A percentile compares a stretch with the other conserved stretches of the same genome.
Evolutionary conservation across 2,113 vertebrate genomes (phyloP).

Genomic region (Channa maculata): DNA sequence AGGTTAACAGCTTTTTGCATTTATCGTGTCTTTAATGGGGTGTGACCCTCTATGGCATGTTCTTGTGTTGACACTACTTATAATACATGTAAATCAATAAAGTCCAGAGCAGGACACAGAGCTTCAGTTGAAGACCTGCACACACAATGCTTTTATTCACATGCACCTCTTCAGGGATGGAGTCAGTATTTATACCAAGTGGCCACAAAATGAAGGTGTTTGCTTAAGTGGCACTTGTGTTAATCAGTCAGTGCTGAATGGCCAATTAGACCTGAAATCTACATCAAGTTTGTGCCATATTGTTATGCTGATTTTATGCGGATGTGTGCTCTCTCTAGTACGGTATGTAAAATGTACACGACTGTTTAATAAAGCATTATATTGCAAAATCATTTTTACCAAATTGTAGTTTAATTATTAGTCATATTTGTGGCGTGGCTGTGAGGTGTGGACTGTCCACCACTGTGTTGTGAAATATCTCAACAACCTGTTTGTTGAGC

Average conservation of each 20-base stretch:
- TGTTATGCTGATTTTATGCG: conserved; percentile 32
- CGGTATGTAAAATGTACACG: too few species aligned
- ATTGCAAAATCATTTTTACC: too few species aligned
- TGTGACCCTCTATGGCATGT: neutral
- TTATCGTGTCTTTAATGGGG: neutral
- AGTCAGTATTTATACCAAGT: conserved; percentile 59
- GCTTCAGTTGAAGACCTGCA: neutral
- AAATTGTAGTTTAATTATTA: too few species aligned
- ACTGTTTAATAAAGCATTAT: too few species aligned
- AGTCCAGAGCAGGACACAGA: too few species aligned
- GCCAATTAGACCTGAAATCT: conserved; percentile 40
- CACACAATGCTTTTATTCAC: conserved; percentile 25
- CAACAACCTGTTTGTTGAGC: too few species aligned
- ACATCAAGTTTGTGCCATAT: conserved; percentile 9
- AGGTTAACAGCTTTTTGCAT: conserved; percentile 6
- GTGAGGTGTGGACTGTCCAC: too few species aligned
- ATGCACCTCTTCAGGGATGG: conserved; percentile 18
- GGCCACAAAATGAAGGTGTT: conserved; percentile 44
- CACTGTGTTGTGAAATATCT: too few species aligned
- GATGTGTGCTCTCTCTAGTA: neutral
- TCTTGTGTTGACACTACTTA: conserved; percentile 4
- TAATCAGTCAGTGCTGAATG: conserved; percentile 53
- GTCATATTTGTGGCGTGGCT: too few species aligned
- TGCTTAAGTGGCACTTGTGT: conserved; percentile 47
- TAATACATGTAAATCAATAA: too few species aligned